These are phyloP conservation scores for Calcarius lapponicus DNA, from an alignment of 2,797 vertebrate species.

Conservation along the genomic window DNA sequence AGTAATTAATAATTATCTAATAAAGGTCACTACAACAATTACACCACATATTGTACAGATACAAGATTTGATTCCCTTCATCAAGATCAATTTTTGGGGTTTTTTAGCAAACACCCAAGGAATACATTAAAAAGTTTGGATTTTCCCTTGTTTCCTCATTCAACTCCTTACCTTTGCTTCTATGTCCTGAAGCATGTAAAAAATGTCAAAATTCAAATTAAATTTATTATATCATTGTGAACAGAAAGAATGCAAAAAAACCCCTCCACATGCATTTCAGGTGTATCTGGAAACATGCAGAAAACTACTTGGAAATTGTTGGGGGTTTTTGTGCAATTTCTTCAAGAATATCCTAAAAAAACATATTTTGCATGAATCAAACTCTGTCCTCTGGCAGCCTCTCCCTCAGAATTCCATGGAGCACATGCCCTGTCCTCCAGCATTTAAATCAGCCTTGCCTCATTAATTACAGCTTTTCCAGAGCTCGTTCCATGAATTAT, in stretches of 20 bases:
- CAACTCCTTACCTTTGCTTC: constrained; percentile 82
- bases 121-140: neutral
- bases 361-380: rapidly evolving
- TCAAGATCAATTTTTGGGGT: neutral
- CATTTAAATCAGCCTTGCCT: neutral
- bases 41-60: rapidly evolving
- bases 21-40: neutral
- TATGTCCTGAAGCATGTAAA: constrained; percentile 83
- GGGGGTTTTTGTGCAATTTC: neutral
- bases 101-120: neutral
- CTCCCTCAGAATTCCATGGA: neutral
- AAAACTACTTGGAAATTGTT: neutral
- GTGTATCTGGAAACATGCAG: neutral
- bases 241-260: neutral
- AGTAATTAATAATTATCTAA: neutral
- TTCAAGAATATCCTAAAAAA: neutral
- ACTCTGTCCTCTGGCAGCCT: neutral
- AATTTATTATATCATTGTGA: neutral
- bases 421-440: neutral
- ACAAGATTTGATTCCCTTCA: neutral
- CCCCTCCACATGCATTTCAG: rapidly evolving
- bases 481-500: neutral
- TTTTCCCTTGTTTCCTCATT: neutral
- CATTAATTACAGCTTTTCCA: neutral
- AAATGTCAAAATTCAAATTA: neutral